phyloP scores from a whole-genome alignment of 2,113 vertebrate species.

The Pterocles gutturalis region DNA sequence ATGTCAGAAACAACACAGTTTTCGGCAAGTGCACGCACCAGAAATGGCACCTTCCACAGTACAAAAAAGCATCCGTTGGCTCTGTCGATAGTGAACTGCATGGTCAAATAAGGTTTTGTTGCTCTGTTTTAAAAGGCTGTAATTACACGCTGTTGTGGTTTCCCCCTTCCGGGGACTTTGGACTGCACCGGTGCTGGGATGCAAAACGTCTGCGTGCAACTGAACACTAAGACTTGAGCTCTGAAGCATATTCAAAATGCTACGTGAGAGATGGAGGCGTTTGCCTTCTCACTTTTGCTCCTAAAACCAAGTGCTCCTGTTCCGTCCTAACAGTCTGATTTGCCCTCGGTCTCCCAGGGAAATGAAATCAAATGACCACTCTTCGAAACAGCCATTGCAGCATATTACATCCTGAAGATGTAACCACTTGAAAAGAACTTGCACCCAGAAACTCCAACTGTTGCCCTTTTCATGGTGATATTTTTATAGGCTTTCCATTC shows the following conservation, averaged over 20 bases:
- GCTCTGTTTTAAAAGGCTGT: constrained; percentile 15
- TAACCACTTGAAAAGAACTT: constrained; percentile 58
- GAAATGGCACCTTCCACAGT: constrained; percentile 32
- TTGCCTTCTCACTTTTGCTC: constrained; percentile 33
- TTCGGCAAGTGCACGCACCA: constrained; percentile 13
- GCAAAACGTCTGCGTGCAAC: neutral
- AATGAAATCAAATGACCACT: constrained; percentile 68
- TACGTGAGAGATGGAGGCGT: neutral
- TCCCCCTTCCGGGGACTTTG: neutral
- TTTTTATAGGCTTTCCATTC: constrained; percentile 93
- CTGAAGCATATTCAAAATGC: constrained; percentile 44
- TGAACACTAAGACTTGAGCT: constrained; percentile 32
- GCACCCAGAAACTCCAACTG: neutral
- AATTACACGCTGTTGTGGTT: constrained; percentile 20
- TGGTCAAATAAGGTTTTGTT: neutral
- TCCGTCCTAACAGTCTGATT: constrained; percentile 36
- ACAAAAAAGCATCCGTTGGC: neutral
- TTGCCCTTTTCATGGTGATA: constrained; percentile 85
- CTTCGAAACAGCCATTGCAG: constrained; percentile 54
- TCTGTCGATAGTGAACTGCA: neutral
- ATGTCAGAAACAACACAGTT: neutral
- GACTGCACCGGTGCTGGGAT: constrained; percentile 19
- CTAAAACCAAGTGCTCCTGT: neutral
- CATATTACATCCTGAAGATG: constrained; percentile 58
- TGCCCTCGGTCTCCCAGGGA: constrained; percentile 34